Evolutionary conservation across 2,888 invertebrate genomes (phyloP), one percentile per base, ranked within the genome.

Genomic region (Isotomurus palustris): DNA sequence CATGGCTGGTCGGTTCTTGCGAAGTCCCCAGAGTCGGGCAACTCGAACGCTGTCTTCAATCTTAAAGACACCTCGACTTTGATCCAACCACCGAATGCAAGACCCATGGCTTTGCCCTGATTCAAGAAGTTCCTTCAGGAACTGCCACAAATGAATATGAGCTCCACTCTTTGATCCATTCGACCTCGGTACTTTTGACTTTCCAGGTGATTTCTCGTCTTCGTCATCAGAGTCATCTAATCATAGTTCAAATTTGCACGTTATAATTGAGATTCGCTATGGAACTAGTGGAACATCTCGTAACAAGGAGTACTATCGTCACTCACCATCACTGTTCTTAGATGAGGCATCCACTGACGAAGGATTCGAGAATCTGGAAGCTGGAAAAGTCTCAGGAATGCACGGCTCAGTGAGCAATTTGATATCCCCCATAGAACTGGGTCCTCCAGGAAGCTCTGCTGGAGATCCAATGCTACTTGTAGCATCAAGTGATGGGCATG

Each of bases 1-100:
- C 97, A 99, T 99, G 27, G 95, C 95, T 0, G 96, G 95, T 10
- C 97, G 83, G 79, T 99, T 97, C 78, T 99, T 99, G 67, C 97
- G 83, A 73, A 91, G 88, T 62, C 99, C 99, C 99, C 99, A 99
- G 53, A 95, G 83, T 71, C 89, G 83, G n/a, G 99, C 97, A 52
- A 99, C 95, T 70, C 91, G 84, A 27, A 94, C 91, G 12, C 95
- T 95, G 78, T 99, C 96, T 77, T 99, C 97, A 75, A 99, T 99
- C 80, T 97, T 99, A 82, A 99, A 99, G 41, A 97, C 88, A 58
- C 95, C 96, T 77, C 87, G 89, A 41, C 83, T 83, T 74, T 94
- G 84, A 76, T 99, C 95, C 72, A 97, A 79, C 97, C 99, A 99
- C 74, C 95, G 86, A 74, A 99, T 97, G 75, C 95, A 96, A 3